phyloP scores from a whole-genome alignment of 2,888 invertebrate species.

The Andrena flavipes region DNA sequence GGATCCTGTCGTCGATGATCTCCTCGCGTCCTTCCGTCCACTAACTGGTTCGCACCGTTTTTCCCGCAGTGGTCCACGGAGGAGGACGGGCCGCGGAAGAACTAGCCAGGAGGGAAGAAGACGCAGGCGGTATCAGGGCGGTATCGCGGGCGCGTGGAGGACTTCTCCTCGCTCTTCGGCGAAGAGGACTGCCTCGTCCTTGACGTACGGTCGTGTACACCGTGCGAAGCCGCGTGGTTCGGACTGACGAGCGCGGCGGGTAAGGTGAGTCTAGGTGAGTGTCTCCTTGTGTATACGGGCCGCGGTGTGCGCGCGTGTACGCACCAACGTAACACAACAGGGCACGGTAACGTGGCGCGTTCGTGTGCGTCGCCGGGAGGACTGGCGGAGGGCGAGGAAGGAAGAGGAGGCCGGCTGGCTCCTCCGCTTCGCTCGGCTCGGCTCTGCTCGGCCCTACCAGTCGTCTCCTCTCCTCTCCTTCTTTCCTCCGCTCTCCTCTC shows the following conservation, averaged over 20 bases:
- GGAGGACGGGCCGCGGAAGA: slow-evolving; percentile 5
- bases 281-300: slow-evolving; percentile 60
- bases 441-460: slow-evolving; percentile 30
- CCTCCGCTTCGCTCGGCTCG: slow-evolving; percentile 49
- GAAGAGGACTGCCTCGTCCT: slow-evolving; percentile 72
- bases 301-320: slow-evolving; percentile 54
- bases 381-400: slow-evolving; percentile 69
- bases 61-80: background rate
- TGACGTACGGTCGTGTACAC: slow-evolving; percentile 81
- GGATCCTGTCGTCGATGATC: background rate
- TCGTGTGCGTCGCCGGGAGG: slow-evolving; percentile 56
- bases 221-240: slow-evolving; percentile 83
- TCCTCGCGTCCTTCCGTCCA: background rate
- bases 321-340: slow-evolving; percentile 53
- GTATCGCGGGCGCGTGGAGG: slow-evolving; percentile 40
- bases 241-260: slow-evolving; percentile 79
- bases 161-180: slow-evolving; percentile 47
- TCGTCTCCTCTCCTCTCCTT: slow-evolving; percentile 16
- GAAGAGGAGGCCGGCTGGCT: slow-evolving; percentile 64
- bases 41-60: background rate
- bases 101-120: slow-evolving; percentile 1
- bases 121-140: background rate
- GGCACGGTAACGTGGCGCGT: slow-evolving; percentile 41
- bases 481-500: background rate
- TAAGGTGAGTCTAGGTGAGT: slow-evolving; percentile 80